A percentile compares a stretch with the other conserved stretches of the same genome.
phyloP scores from a whole-genome alignment of 2,113 vertebrate genomes.

The Smithornis capensis region DNA sequence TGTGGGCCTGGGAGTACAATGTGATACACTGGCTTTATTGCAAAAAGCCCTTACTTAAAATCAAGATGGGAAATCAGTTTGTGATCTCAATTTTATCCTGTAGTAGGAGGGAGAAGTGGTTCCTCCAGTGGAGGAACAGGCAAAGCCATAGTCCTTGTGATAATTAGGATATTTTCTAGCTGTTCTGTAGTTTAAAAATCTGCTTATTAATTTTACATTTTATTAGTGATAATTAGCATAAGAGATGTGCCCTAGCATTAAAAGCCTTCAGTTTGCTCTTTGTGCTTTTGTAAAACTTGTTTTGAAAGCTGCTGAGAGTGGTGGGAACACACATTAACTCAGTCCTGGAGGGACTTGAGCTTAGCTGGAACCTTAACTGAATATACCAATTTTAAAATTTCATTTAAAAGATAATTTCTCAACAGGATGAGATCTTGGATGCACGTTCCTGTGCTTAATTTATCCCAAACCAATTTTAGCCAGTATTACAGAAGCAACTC shows the following conservation, averaged over 20 bases:
- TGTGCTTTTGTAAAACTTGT: not conserved
- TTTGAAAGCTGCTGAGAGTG: not conserved
- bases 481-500: not conserved
- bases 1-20: not conserved
- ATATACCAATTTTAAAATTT: not conserved
- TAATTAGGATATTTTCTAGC: not conserved
- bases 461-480: not conserved
- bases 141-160: accelerated
- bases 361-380: not conserved
- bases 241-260: not conserved
- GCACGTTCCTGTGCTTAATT: not conserved
- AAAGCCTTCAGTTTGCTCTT: not conserved
- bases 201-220: not conserved
- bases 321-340: not conserved
- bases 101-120: not conserved
- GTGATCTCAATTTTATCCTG: not conserved
- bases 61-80: not conserved
- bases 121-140: not conserved
- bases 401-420: not conserved
- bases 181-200: not conserved
- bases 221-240: not conserved
- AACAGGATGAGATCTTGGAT: not conserved
- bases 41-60: not conserved
- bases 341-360: not conserved
- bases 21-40: not conserved